phyloP scores from a whole-genome alignment of 2,113 vertebrate species.

The Embiotoca jacksoni region DNA sequence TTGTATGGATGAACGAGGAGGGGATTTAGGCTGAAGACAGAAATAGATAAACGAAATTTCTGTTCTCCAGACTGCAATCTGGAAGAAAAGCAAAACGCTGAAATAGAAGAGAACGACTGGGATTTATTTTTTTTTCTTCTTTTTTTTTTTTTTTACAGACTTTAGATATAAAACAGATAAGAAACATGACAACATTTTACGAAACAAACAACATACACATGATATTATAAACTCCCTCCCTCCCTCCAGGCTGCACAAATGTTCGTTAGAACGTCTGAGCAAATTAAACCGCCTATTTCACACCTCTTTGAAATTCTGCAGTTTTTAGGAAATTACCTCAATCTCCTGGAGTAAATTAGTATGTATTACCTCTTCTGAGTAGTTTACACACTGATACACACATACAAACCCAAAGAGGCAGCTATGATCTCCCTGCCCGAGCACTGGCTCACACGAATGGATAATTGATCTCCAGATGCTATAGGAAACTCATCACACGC shows the following conservation, averaged over 20 bases:
- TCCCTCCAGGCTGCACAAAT: neutral
- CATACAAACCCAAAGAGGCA: neutral
- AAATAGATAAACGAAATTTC: neutral
- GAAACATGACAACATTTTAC: too few relatives aligned
- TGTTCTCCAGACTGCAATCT: neutral
- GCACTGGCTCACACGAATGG: constrained; percentile 52
- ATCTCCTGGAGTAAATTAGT: constrained; percentile 44
- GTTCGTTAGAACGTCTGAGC: neutral
- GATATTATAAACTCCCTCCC: neutral
- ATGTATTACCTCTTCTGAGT: constrained; percentile 25
- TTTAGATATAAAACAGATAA: neutral
- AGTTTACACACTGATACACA: constrained; percentile 20
- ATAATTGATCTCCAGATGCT: constrained; percentile 82
- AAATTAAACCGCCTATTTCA: constrained; percentile 31
- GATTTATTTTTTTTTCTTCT: too few relatives aligned
- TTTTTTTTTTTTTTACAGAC: neutral
- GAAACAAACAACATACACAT: too few relatives aligned
- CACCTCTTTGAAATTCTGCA: constrained; percentile 44
- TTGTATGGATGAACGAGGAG: constrained; percentile 38
- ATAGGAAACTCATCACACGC: constrained; percentile 67
- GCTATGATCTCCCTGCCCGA: constrained; percentile 55
- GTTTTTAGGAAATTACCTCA: constrained; percentile 49
- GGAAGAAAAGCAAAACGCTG: neutral
- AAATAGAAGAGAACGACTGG: neutral
- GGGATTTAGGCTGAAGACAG: constrained; percentile 30